Base-by-base conservation (phyloP, 2,888 invertebrate genomes). In the Chloroclystis v-ata region DNA sequence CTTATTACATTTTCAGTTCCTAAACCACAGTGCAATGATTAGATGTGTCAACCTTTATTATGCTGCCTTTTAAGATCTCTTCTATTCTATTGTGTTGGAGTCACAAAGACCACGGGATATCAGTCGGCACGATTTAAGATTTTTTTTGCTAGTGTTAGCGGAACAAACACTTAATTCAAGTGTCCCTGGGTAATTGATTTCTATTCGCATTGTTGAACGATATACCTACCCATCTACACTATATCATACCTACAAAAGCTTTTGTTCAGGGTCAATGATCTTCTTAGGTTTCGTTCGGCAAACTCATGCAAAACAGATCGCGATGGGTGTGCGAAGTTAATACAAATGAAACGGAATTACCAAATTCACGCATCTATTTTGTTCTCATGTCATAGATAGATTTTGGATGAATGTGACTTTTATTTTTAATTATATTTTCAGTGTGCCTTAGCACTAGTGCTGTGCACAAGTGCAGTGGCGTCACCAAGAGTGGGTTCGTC, bases 221-320 rank as follows among this genome's bases (percentile, higher is more conserved):
- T 20, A 20, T 20, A 32, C 30, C 20, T 60, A 58, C 60, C 63
- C 62, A 69, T 65, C 60, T 66, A 67, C 63, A 66, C 67, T n/a
- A n/a, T n/a, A n/a, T n/a, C n/a, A n/a, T n/a, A n/a, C n/a, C 68
- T 60, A 69, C 66, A 65, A 63, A 68, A 62, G 69, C 69, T 50
- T 72, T 75, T 73, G 63, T 69, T 58, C 54, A 60, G 66, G 83
- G 76, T 83, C 82, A 72, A 70, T 64, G 75, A 60, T 79, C 84
- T 75, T 54, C 39, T 44, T 59, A 65, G 58, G 65, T 69, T 77
- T 78, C 78, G 72, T 77, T 77, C 68, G 67, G 62, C 55, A 75
- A 73, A 70, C 65, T 69, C 71, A 73, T 75, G 63, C 66, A 62
- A 70, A 72, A 68, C 70, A 56, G 59, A 53, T 54, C 58, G 67